phyloP scores from a whole-genome alignment of 1,140 invertebrate genomes.

The Achroia grisella region DNA sequence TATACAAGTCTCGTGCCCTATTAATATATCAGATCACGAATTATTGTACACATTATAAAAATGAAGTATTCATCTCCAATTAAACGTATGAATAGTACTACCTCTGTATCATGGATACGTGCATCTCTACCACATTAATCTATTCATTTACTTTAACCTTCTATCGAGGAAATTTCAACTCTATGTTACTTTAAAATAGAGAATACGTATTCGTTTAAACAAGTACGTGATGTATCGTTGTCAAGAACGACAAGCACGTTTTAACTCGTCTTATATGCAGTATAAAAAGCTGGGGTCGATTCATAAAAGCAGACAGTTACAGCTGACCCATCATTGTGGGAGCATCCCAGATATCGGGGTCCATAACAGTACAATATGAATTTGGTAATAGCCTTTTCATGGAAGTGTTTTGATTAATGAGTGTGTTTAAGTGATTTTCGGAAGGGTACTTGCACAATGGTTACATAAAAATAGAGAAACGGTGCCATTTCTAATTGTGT shows the following conservation, averaged over 20 bases:
- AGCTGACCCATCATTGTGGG: slow-evolving; percentile 29
- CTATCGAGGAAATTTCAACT: neutral
- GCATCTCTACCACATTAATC: slow-evolving; percentile 22
- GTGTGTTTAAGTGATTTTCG: slow-evolving; percentile 1
- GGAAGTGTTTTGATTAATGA: slow-evolving; percentile 13
- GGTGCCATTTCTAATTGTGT: too few relatives aligned
- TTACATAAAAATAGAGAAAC: too few relatives aligned
- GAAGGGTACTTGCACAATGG: too few relatives aligned
- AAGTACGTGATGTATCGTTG: slow-evolving; percentile 16
- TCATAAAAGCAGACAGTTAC: slow-evolving; percentile 34
- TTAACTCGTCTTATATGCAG: slow-evolving; percentile 52
- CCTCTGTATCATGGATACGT: slow-evolving; percentile 37
- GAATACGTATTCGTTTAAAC: neutral
- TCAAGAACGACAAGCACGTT: slow-evolving; percentile 38
- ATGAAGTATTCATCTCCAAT: slow-evolving; percentile 28
- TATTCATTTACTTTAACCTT: neutral
- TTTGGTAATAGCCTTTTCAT: slow-evolving; percentile 40
- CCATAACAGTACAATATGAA: slow-evolving; percentile 27
- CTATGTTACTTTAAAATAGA: neutral
- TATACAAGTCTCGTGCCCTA: slow-evolving; percentile 5
- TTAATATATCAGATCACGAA: slow-evolving; percentile 7
- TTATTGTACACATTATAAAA: slow-evolving; percentile 8
- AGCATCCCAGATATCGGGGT: slow-evolving; percentile 19
- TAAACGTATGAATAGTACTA: slow-evolving; percentile 24
- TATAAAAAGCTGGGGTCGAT: slow-evolving; percentile 52